Evolutionary conservation across 1,140 invertebrate species (phyloP), one percentile per base, ranked within the genome.

Genomic region (Magallana angulata): DNA sequence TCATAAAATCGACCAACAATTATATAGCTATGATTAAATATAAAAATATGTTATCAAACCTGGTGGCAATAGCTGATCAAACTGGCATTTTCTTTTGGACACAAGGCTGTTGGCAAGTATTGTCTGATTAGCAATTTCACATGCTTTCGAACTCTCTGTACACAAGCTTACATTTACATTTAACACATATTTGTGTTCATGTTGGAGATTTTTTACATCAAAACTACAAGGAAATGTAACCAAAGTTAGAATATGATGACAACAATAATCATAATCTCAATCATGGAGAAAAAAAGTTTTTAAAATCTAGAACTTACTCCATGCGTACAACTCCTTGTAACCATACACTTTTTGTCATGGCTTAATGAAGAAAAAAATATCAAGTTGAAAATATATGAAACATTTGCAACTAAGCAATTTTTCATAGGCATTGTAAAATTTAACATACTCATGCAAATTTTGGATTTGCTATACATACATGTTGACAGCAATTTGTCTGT

Each of bases 131-230:
- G 64, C 82, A 59, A 89, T 60, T 57, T 84, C 81, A 90, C 89
- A 90, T 12, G 85, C 30, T 57, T 58, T 60, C 56, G 57, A 62
- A 0, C 84, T 56, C 58, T 88, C 85, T 7, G 85, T 82, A 83
- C 89, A 90, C 11, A 90, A 60, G 81, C 87, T 88, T 16, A 90
- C 58, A 58, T 90, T 90, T 83, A 90, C 11, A 68, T 86, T 90
- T 0, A 89, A 56, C 16, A 90, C 16, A 56, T 85, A 90, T 16
- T 83, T 8, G 24, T 76, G 30, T 76, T 24, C 24, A 24, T 76
- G 68, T 11, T 11, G 24, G 11, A 76, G 14, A 36, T 36, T 76
- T 12, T 76, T 76, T 7, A 76, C 36, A 30, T 76, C 8, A 76
- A 76, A 76, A 11, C 68, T 76, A 76, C 1, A 76, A 76, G 30